Evolutionary conservation across 2,797 vertebrate species (phyloP), one percentile per base, ranked within the genome.

Genomic region (Podarcis lilfordi): DNA sequence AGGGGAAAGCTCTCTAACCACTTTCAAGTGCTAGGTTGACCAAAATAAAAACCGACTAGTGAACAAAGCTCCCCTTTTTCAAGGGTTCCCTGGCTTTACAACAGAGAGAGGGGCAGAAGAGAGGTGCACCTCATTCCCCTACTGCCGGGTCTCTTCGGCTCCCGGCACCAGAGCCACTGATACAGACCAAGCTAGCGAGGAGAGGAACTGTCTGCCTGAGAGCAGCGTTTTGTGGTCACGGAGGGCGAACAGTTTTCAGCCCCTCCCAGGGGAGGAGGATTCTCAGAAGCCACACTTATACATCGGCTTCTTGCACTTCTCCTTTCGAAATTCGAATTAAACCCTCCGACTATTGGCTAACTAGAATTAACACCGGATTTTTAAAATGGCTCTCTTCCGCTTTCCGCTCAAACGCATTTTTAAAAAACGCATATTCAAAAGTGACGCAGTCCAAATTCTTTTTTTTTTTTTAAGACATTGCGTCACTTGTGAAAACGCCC

Each of bases 381-480:
- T 74, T 1, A 85, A 85, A 89, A 64, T 19, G 69, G 27, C 68
- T 37, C 74, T 71, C 87, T 81, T 81, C 88, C 88, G 82, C 82
- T 45, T 83, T 35, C 61, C 43, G 23, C 61, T n/a, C 61, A 27
- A 32, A 19, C 32, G 50, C 50, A 8, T 25, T 87, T 74, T 74
- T 1, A 66, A 85, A 89, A 64, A 32, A 19, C 32, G 21, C 75
- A 8, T n/a, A 50, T 55, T 85, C 69, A 66, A 4, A 75, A 81
- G n/a, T 66, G 83, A 75, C 88, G 83, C 88, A 85, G 37, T 29
- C 37, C n/a, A 4, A 32, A 74, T 13, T 55, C 50, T 50, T 50
- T 50, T 50, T 50, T 50, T 45, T 43, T 45, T 50, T 50, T 1
- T 3, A 1, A 71, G 40, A 59, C 1, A 1, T 23, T 23, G 66